phyloP scores from a whole-genome alignment of 1,140 invertebrate genomes.

The Procambarus clarkii region DNA sequence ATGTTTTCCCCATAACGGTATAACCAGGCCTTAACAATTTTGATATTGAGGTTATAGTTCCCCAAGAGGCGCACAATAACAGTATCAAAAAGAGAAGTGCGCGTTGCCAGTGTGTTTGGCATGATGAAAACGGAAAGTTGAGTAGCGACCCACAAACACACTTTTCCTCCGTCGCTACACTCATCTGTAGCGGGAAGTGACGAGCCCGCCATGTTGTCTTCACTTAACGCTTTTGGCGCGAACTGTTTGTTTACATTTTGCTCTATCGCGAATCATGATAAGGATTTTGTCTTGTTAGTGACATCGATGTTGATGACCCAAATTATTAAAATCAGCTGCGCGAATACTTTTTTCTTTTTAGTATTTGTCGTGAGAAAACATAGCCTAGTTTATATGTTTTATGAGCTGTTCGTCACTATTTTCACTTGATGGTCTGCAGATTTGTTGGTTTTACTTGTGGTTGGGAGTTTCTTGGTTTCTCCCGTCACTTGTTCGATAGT shows the following conservation, averaged over 20 bases:
- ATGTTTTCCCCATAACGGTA: background rate
- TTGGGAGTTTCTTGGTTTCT: background rate
- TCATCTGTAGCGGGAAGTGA: background rate
- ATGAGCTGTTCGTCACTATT: background rate
- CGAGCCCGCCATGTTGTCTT: background rate
- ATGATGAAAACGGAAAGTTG: slow-evolving; percentile 56
- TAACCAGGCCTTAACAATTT: too few species aligned
- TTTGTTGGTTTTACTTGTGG: background rate
- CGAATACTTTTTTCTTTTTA: too few species aligned
- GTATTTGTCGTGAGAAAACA: too few species aligned
- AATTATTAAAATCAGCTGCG: background rate
- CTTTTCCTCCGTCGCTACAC: slow-evolving; percentile 35
- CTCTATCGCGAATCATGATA: background rate
- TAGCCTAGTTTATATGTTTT: too few species aligned
- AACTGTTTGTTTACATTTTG: background rate
- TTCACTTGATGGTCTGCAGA: background rate
- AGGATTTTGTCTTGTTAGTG: too few species aligned
- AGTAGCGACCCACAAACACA: slow-evolving; percentile 34
- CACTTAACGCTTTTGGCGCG: background rate
- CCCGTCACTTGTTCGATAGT: background rate
- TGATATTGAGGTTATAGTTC: too few species aligned
- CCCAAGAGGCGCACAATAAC: too few species aligned
- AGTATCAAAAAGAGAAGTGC: too few species aligned
- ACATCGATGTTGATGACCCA: too few species aligned
- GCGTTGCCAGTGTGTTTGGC: slow-evolving; percentile 20